Base-by-base conservation (phyloP, 92 coral and sea anemone species). In the Epizoanthus rinbou region DNA sequence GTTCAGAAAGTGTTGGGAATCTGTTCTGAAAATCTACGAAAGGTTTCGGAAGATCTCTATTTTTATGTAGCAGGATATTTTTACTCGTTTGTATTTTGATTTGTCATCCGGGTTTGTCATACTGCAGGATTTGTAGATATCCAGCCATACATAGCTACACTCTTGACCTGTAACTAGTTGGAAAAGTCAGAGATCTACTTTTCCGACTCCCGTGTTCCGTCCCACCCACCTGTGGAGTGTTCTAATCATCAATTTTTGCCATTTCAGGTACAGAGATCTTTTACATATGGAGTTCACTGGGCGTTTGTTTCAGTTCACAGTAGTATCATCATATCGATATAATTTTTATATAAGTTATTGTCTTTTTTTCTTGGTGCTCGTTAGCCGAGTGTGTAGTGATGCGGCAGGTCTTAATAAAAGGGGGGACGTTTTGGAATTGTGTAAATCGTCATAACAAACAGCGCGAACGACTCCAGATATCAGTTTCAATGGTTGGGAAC, bases 381-480 rank as follows among this genome's bases (percentile, higher is more conserved):
- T n/a, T 69, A 78, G 69, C 19, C 54, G 43, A 21, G 52, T 37
- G 41, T 6, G 17, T 76, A 28, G 31, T 2, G 39, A 19, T 6
- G 41, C 45, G 72, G 33, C 1, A 10, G 14, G 16, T 50, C 1
- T 50, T 50, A 62, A 78, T 60, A 60, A 78, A 78, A 62, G 24
- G 50, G 59, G 72, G 82, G 58, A 60, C 28, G 57, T 78, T 78
- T 78, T 62, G 52, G 71, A 78, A 63, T 41, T 22, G 59, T 25
- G 41, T 50, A 19, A 52, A 74, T 17, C 31, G 4, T 47, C 19
- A 11, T 73, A 18, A 16, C 16, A 5, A 23, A 11, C 64, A 23
- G 19, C 39, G 6, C 4, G 15, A 28, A 28, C 28, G 18, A 9
- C 37, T 66, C 15, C 47, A 13, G 19, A 13, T 31, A 66, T 25